Base-by-base conservation (phyloP, 2,797 vertebrate genomes). In the Dallia pectoralis region DNA sequence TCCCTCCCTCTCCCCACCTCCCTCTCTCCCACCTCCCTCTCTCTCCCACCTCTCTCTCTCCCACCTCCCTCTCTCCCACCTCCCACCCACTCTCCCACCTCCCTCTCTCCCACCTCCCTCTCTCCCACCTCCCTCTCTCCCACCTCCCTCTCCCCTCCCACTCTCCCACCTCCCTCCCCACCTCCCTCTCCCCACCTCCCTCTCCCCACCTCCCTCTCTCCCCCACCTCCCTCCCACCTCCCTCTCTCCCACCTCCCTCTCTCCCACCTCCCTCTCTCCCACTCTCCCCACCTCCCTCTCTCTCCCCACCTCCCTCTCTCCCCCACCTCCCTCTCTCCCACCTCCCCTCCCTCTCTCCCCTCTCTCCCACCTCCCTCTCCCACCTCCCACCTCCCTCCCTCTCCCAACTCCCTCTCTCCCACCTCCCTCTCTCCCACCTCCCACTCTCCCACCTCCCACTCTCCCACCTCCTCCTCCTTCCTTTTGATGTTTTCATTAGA, bases 401-500 rank as follows among this genome's bases (percentile, higher is more conserved):
- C 29, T 53, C 19, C 11, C 9, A 12, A 1, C 2, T 11, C 19
- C 33, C 6, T n/a, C 49, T 56, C 40, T 40, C 40, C 11, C 40
- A 1, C 40, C 5, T 1, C 1, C 40, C 40, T 9, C 8, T 9
- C 12, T 2, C 40, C 12, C 12, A 36, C 8, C 33, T 36, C 33
- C 8, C 33, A 3, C 33, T 36, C 33, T 36, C 33, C 33, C 33
- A 3, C 33, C 33, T 36, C 8, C n/a, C n/a, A n/a, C n/a, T n/a
- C n/a, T n/a, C n/a, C n/a, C n/a, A n/a, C n/a, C n/a, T n/a, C n/a
- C n/a, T n/a, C n/a, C n/a, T 62, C 19, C 29, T 33, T 66, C 29
- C 25, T 19, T 48, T 36, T 47, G 53, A 36, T 48, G 67, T 59
- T 73, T 61, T 76, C 70, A 70, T 77, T 66, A 73, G 49, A 36